A percentile compares a stretch with the other conserved stretches of the same genome.
Evolutionary conservation across 2,797 vertebrate genomes (phyloP).

Genomic region (Streptopelia turtur): DNA sequence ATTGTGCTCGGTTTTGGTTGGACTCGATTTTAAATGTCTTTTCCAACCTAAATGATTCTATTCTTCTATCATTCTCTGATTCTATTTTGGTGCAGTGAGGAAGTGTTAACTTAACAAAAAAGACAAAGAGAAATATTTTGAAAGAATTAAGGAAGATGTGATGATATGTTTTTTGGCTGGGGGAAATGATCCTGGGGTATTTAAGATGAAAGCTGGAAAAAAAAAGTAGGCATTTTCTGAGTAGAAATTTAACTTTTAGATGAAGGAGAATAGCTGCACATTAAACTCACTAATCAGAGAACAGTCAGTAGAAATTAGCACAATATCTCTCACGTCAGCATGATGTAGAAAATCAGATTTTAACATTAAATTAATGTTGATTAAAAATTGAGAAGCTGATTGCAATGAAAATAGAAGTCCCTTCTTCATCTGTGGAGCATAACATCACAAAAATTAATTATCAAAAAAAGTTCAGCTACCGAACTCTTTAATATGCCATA

Average conservation of each 20-base stretch:
- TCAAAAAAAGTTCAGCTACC: neutral
- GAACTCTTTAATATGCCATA: neutral
- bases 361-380: constrained; percentile 22
- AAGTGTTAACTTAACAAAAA: neutral
- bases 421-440: neutral
- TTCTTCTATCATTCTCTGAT: too few species aligned
- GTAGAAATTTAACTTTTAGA: neutral
- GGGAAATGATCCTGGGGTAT: neutral
- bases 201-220: neutral
- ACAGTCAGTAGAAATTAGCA: constrained; percentile 25
- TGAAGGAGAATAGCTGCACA: neutral
- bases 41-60: rapidly evolving
- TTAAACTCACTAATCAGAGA: constrained; percentile 32
- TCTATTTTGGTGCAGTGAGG: neutral
- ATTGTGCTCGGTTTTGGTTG: neutral
- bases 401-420: constrained; percentile 3
- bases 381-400: constrained; percentile 28
- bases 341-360: constrained; percentile 12
- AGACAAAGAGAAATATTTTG: neutral
- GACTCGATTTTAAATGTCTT: neutral
- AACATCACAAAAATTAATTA: neutral
- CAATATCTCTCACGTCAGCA: neutral
- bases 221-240: neutral
- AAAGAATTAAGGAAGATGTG: neutral
- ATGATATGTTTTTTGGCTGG: neutral